Evolutionary conservation across 2,113 vertebrate genomes (phyloP).

Genomic region (Neodontobutis hainanensis): DNA sequence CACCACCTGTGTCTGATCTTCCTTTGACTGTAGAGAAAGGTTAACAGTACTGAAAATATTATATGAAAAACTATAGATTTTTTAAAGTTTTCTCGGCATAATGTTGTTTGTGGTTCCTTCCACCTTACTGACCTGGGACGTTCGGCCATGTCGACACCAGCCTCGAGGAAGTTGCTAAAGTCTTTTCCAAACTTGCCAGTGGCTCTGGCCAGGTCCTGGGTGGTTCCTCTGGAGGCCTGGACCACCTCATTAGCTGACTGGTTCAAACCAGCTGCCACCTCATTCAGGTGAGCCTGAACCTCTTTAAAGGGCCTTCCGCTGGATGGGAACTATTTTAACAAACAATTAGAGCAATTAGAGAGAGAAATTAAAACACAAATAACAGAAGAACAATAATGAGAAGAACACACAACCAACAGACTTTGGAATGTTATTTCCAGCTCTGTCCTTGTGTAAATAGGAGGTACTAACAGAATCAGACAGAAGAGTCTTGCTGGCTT

Average conservation of each 20-base stretch:
- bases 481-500: conserved; percentile 93
- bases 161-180: conserved; percentile 93
- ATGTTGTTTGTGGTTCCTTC: neutral
- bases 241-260: conserved; percentile 96
- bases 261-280: conserved; percentile 89
- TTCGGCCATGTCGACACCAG: conserved; percentile 96
- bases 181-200: conserved; percentile 95
- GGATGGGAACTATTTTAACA: conserved; percentile 84
- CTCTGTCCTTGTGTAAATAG: neutral
- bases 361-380: no score
- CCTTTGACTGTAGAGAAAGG: conserved; percentile 82
- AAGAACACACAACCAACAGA: neutral
- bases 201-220: conserved; percentile 89
- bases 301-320: conserved; percentile 96
- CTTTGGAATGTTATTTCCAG: neutral
- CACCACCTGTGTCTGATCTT: conserved; percentile 92
- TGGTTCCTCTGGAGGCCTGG: conserved; percentile 91
- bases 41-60: neutral
- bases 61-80: no score
- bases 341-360: neutral
- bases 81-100: neutral
- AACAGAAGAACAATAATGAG: neutral
- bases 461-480: conserved; percentile 82
- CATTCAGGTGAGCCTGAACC: conserved; percentile 89
- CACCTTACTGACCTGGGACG: conserved; percentile 84